These are phyloP conservation scores for Saguinus oedipus DNA, from an alignment of 2,797 vertebrate genomes.

Conservation along the genomic window DNA sequence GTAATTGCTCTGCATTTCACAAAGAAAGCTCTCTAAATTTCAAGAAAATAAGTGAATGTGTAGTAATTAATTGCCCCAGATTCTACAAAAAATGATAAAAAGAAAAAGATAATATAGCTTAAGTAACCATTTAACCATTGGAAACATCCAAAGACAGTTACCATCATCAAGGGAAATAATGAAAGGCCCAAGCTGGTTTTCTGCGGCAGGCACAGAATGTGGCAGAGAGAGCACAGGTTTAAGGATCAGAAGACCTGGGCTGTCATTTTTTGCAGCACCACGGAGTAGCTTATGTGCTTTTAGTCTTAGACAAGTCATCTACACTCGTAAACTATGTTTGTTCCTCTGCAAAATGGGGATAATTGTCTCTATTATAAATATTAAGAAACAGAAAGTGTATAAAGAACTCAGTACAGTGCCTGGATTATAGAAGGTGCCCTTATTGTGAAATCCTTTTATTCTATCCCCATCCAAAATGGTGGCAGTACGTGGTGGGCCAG, in stretches of 20 bases:
- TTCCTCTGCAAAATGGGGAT: background rate
- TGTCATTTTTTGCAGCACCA: background rate
- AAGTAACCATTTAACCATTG: background rate
- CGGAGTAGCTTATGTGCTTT: background rate
- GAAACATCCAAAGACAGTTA: constrained; percentile 20
- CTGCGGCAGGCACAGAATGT: background rate
- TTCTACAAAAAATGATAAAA: background rate
- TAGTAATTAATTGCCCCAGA: constrained; percentile 54
- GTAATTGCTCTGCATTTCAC: constrained; percentile 53
- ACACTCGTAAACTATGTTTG: background rate
- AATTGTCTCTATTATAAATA: background rate
- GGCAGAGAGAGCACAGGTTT: background rate
- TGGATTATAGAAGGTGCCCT: background rate
- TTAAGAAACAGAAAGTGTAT: background rate
- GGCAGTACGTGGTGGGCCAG: background rate
- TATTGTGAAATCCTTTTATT: background rate
- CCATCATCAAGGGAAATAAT: background rate
- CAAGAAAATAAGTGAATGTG: constrained; percentile 51
- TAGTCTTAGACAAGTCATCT: background rate
- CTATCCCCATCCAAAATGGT: background rate
- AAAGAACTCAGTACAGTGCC: background rate
- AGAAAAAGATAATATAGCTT: background rate
- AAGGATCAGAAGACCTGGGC: background rate
- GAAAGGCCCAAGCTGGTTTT: background rate
- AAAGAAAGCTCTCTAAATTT: constrained; percentile 51